These are phyloP conservation scores for Neoaliturus tenellus DNA, from an alignment of 2,888 invertebrate genomes.

Conservation along the genomic window DNA sequence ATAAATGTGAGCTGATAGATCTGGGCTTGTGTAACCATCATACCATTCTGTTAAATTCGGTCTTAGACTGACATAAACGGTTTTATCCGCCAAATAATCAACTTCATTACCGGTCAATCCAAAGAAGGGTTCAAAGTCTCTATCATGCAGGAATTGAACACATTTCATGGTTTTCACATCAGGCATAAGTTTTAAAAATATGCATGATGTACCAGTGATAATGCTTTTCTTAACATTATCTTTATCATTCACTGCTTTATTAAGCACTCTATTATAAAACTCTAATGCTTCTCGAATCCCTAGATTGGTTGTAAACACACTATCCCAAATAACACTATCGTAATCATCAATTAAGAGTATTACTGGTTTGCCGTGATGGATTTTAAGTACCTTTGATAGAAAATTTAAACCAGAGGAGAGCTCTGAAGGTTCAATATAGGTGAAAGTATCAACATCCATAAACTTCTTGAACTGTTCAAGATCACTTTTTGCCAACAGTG, in stretches of 20 bases:
- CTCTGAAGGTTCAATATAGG: background rate
- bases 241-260: background rate
- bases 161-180: background rate
- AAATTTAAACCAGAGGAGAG: background rate
- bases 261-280: background rate
- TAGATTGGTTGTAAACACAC: background rate
- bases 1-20: slow-evolving; percentile 15
- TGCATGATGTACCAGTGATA: background rate
- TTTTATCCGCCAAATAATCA: background rate
- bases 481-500: background rate
- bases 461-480: background rate
- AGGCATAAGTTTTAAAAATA: background rate
- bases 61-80: background rate
- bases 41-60: slow-evolving; percentile 2
- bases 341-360: slow-evolving; percentile 12
- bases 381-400: background rate
- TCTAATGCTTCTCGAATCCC: background rate
- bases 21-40: slow-evolving; percentile 16
- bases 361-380: slow-evolving; percentile 3
- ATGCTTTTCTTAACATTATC: background rate
- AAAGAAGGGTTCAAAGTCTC: background rate
- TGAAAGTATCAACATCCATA: background rate
- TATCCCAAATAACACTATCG: background rate
- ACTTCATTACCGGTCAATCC: slow-evolving; percentile 6
- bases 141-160: slow-evolving; percentile 7